These are phyloP conservation scores for Corythornis madagascariensis DNA, from an alignment of 2,113 vertebrate species.

Conservation along the genomic window DNA sequence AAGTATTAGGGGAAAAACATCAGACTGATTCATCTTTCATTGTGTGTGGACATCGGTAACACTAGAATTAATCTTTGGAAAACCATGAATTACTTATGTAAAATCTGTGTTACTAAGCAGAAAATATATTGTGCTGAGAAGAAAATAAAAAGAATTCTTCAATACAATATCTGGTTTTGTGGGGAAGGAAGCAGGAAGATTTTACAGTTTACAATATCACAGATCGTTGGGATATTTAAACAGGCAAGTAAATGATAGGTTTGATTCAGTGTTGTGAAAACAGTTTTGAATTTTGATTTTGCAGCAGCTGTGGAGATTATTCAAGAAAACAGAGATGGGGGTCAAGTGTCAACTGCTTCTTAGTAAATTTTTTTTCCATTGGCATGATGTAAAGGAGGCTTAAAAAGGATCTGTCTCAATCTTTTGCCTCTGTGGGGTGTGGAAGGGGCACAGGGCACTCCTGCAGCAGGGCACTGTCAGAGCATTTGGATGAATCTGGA, in stretches of 20 bases:
- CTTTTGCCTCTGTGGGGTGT: neutral
- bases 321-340: neutral
- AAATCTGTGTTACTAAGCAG: slow-evolving; percentile 13
- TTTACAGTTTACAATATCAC: neutral
- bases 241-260: neutral
- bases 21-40: neutral
- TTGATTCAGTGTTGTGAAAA: neutral
- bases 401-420: neutral
- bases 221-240: slow-evolving; percentile 14
- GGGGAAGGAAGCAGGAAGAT: neutral
- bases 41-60: neutral
- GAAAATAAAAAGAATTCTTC: neutral
- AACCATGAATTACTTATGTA: neutral
- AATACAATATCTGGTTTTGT: neutral
- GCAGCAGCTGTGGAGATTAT: neutral
- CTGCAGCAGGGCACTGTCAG: neutral
- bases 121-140: slow-evolving; percentile 7
- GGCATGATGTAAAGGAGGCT: neutral
- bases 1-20: neutral
- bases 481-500: neutral
- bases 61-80: slow-evolving; percentile 46
- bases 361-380: neutral
- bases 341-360: neutral
- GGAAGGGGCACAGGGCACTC: neutral
- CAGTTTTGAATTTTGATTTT: neutral